These are phyloP conservation scores for Florisuga fusca DNA, from an alignment of 2,797 vertebrate genomes.

Conservation along the genomic window DNA sequence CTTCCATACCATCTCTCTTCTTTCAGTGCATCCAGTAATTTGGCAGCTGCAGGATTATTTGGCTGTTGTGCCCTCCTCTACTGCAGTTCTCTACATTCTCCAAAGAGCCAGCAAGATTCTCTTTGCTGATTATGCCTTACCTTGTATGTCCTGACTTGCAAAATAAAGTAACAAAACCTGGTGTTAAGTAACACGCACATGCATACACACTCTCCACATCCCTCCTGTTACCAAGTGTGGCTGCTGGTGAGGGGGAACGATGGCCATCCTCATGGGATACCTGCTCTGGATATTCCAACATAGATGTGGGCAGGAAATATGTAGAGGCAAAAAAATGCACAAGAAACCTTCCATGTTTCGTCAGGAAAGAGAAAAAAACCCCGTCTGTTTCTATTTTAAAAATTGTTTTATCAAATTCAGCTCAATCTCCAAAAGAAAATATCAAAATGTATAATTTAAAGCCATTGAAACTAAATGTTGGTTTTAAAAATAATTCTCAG, in stretches of 20 bases:
- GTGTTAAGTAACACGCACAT: fast-evolving
- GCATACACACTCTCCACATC: no score
- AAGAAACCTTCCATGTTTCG: not conserved
- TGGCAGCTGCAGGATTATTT: not conserved
- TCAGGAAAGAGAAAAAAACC: not conserved
- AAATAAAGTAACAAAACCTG: not conserved
- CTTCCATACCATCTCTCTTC: not conserved
- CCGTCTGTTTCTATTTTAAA: not conserved
- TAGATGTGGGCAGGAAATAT: not conserved
- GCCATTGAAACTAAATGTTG: not conserved
- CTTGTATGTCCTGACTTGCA: not conserved
- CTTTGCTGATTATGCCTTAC: not conserved
- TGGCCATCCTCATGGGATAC: fast-evolving
- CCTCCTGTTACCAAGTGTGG: fast-evolving
- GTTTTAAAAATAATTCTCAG: not conserved
- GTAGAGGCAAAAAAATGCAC: not conserved
- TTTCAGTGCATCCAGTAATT: not conserved
- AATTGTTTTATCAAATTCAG: not conserved
- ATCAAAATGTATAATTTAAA: not conserved
- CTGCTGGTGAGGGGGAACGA: not conserved
- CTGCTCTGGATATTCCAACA: not conserved
- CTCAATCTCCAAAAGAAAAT: not conserved
- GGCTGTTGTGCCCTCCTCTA: not conserved
- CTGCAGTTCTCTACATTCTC: not conserved
- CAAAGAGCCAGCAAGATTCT: not conserved